phyloP scores from a whole-genome alignment of 1,140 invertebrate genomes.

The Bursaphelenchus mucronatus region DNA sequence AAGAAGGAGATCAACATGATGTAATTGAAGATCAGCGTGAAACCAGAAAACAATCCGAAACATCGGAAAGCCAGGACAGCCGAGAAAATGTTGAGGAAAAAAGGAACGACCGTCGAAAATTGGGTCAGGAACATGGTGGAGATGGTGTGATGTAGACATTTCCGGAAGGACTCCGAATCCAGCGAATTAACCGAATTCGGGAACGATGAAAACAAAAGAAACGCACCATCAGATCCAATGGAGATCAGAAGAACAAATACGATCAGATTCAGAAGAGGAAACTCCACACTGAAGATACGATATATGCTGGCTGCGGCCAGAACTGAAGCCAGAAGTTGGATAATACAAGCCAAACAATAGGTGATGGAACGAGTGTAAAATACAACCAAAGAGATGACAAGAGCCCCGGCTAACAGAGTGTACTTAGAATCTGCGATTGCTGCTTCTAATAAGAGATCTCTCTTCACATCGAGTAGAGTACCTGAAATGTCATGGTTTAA shows the following conservation, averaged over 20 bases:
- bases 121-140: conserved; percentile 60
- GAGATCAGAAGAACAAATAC: conserved; percentile 56
- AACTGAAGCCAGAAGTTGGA: conserved; percentile 29
- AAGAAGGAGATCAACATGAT: conserved; percentile 55
- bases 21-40: conserved; percentile 57
- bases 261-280: conserved; percentile 58
- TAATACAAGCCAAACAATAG: conserved; percentile 39
- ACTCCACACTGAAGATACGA: conserved; percentile 47
- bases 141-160: conserved; percentile 39
- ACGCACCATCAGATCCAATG: conserved; percentile 58
- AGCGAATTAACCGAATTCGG: conserved; percentile 36
- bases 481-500: conserved; percentile 30
- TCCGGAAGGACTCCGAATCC: conserved; percentile 32
- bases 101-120: conserved; percentile 57
- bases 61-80: conserved; percentile 57
- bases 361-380: conserved; percentile 21
- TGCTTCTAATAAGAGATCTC: conserved; percentile 41
- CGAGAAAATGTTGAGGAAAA: conserved; percentile 55
- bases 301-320: conserved; percentile 16
- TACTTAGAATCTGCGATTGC: conserved; percentile 40
- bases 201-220: conserved; percentile 48
- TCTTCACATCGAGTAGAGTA: conserved; percentile 38
- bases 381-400: conserved; percentile 30
- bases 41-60: conserved; percentile 58
- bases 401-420: conserved; percentile 38